These are phyloP conservation scores for Drosophila stalkeri DNA, from an alignment of 2,888 invertebrate genomes.

Conservation along the genomic window DNA sequence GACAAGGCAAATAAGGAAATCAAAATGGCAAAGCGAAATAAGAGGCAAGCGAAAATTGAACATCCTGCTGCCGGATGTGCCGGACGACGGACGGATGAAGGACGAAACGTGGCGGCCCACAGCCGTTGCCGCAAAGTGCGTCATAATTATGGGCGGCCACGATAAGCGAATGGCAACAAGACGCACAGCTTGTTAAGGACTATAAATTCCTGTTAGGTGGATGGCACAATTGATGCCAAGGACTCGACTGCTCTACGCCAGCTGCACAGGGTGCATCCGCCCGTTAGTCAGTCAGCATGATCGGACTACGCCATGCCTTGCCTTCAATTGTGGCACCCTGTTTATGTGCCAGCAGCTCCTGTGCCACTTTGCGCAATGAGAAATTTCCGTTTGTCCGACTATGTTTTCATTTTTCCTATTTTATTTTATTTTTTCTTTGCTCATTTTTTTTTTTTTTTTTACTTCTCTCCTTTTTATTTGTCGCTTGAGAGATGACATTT, in stretches of 20 bases:
- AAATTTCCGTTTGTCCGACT: constrained; percentile 73
- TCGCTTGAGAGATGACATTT: constrained; percentile 74
- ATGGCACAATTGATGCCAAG: constrained; percentile 73
- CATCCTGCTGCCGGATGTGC: constrained; percentile 75
- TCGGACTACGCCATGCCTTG: background rate
- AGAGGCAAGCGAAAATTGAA: constrained; percentile 79
- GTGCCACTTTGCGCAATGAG: constrained; percentile 75
- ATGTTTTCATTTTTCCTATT: constrained; percentile 37
- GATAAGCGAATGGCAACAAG: constrained; percentile 68
- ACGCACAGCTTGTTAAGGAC: constrained; percentile 51
- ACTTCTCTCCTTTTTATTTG: constrained; percentile 22
- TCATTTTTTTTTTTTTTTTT: background rate
- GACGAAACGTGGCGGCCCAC: background rate
- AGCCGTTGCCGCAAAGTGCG: constrained; percentile 62
- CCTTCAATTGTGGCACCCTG: constrained; percentile 55
- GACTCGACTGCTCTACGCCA: constrained; percentile 47
- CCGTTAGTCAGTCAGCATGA: constrained; percentile 3
- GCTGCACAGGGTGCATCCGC: constrained; percentile 32
- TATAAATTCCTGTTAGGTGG: constrained; percentile 54
- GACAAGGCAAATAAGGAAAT: constrained; percentile 79
- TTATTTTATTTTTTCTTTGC: background rate
- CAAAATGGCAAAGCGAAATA: constrained; percentile 75
- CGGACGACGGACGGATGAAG: constrained; percentile 38
- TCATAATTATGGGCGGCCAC: constrained; percentile 76
- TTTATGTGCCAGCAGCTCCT: constrained; percentile 28